phyloP scores from a whole-genome alignment of 1,140 invertebrate genomes.

The Halyomorpha halys region DNA sequence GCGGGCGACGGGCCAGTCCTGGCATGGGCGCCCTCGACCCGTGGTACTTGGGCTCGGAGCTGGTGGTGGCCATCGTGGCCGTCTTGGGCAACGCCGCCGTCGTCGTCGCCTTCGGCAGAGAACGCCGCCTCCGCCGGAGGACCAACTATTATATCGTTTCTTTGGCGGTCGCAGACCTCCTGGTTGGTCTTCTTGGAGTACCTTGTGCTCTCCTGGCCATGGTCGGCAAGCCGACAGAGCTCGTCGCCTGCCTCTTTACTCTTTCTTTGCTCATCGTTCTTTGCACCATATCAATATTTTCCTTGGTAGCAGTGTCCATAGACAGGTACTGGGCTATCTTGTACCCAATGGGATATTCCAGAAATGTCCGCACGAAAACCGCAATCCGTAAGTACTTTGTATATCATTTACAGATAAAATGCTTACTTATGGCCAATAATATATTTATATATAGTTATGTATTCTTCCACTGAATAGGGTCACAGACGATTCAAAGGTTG shows the following conservation, averaged over 20 bases:
- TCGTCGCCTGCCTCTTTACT: conserved; percentile 76
- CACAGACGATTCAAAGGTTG: too few relatives aligned
- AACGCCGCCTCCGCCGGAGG: conserved; percentile 60
- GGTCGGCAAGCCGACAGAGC: conserved; percentile 60
- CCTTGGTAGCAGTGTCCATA: conserved; percentile 77
- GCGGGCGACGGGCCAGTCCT: not conserved
- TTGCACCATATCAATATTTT: conserved; percentile 86
- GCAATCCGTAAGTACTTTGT: conserved; percentile 58
- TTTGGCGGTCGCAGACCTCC: conserved; percentile 70
- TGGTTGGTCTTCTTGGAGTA: conserved; percentile 67
- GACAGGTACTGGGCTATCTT: conserved; percentile 89
- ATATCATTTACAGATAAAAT: too few relatives aligned
- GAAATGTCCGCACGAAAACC: conserved; percentile 71
- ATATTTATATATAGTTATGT: too few relatives aligned
- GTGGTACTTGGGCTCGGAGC: conserved; percentile 59
- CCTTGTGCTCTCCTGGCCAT: conserved; percentile 74
- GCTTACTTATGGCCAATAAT: too few relatives aligned
- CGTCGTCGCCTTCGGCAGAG: conserved; percentile 67
- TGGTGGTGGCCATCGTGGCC: conserved; percentile 67
- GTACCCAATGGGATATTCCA: conserved; percentile 78
- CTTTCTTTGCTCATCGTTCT: conserved; percentile 74
- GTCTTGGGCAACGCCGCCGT: conserved; percentile 76
- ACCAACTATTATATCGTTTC: conserved; percentile 90
- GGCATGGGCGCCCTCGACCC: conserved; percentile 1
- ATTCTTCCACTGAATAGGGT: too few relatives aligned